Conservation (phyloP, 23 tunicate species). For the Aplidium turbinatum region DNA sequence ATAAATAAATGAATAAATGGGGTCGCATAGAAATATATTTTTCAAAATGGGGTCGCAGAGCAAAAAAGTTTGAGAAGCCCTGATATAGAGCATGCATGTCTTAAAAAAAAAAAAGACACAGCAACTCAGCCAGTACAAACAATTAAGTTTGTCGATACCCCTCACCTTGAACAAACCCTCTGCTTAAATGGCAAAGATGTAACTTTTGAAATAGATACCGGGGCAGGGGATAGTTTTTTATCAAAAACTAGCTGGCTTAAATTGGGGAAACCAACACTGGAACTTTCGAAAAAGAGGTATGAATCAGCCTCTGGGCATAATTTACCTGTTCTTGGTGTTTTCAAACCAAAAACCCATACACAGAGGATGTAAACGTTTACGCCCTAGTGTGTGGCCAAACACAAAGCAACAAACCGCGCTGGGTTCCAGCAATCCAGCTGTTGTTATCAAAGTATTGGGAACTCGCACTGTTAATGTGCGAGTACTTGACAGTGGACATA, state of each 20-base stretch:
- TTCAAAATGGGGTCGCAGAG: no score
- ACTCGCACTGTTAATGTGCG: no score
- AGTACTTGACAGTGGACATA: no score
- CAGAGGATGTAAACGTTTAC: no score
- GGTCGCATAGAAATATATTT: no score
- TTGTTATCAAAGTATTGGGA: no score
- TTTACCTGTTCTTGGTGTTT: constrained; percentile 21
- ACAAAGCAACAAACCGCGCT: no score
- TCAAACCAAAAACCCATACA: constrained; percentile 4
- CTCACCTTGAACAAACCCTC: constrained; percentile 8
- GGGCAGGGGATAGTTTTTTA: constrained; percentile 22
- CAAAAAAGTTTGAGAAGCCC: no score
- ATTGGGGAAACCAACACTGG: constrained; percentile 21
- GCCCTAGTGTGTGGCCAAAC: no score
- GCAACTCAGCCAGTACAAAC: constrained; percentile 1
- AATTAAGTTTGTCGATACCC: constrained; percentile 12
- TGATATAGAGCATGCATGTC: constrained; percentile 21
- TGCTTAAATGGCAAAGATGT: constrained; percentile 2
- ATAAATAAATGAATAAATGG: no score
- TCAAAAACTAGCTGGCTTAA: constrained; percentile 13
- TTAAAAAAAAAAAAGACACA: constrained; percentile 3
- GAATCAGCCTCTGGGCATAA: constrained; percentile 26
- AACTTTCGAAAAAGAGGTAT: background rate
- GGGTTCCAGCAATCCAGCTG: no score
- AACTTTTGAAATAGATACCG: constrained; percentile 28